Evolutionary conservation across 2,888 invertebrate species (phyloP).

Genomic region (Dioctria rufipes): DNA sequence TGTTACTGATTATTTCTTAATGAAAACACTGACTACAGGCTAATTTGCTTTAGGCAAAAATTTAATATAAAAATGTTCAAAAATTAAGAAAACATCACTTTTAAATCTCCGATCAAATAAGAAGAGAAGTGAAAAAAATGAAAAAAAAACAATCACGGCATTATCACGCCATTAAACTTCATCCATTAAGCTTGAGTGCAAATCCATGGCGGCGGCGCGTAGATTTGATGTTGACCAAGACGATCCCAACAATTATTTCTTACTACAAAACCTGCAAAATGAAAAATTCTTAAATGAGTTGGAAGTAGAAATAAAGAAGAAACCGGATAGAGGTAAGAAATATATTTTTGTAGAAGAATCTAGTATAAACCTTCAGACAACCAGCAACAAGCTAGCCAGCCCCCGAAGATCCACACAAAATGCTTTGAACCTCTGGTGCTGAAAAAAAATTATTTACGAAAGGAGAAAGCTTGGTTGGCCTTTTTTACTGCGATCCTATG

Average conservation of each 20-base stretch:
- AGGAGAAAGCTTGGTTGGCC: conserved; percentile 23
- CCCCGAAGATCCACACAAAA: not conserved
- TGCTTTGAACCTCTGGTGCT: not conserved
- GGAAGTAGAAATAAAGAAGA: not conserved
- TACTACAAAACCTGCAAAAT: conserved; percentile 36
- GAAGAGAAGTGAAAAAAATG: not conserved
- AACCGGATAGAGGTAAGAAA: conserved; percentile 39
- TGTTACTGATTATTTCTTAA: too few species aligned
- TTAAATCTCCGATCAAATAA: conserved; percentile 11
- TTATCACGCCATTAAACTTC: conserved; percentile 4
- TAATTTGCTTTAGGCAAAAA: conserved; percentile 1
- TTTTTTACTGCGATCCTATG: conserved; percentile 35
- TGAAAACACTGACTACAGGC: not conserved
- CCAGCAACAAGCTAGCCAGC: not conserved
- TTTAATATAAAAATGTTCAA: not conserved
- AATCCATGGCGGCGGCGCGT: not conserved
- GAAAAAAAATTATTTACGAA: conserved; percentile 27
- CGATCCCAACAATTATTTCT: conserved; percentile 11
- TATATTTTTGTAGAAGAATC: not conserved
- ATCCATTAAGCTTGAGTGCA: not conserved
- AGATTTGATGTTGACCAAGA: conserved; percentile 12
- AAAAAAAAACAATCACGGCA: conserved; percentile 27
- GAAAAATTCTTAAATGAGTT: conserved; percentile 32
- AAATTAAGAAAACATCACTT: conserved; percentile 1
- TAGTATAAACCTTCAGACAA: not conserved